Evolutionary conservation across 1,140 invertebrate species (phyloP).

Genomic region (Brachionus manjavacas): DNA sequence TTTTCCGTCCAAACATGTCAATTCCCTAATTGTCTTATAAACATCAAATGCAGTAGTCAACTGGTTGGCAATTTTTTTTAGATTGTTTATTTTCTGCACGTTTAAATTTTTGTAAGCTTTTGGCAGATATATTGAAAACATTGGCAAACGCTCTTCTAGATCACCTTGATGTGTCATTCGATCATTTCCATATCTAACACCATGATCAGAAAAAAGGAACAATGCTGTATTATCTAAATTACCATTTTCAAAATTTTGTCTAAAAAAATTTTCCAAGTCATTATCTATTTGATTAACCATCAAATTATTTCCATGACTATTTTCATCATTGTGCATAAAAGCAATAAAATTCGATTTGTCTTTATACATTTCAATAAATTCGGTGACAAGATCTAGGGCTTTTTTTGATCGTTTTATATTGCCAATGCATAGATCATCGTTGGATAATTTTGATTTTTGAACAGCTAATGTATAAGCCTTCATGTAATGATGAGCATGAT

Average conservation of each 20-base stretch:
- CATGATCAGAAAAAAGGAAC: conserved; percentile 81
- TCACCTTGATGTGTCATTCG: conserved; percentile 79
- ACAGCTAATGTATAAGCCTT: not conserved
- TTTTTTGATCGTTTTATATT: conserved; percentile 70
- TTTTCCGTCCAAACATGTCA: not conserved
- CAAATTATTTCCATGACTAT: conserved; percentile 80
- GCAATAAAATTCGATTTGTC: conserved; percentile 73
- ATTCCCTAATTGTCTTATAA: not conserved
- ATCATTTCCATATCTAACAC: conserved; percentile 67
- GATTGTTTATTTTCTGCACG: conserved; percentile 64
- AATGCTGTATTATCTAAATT: conserved; percentile 72
- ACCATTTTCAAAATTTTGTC: conserved; percentile 54
- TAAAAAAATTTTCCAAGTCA: conserved; percentile 66
- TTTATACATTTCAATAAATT: conserved; percentile 64
- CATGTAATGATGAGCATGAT: not conserved
- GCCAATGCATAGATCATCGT: conserved; percentile 66
- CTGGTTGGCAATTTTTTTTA: conserved; percentile 51
- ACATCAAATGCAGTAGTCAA: not conserved
- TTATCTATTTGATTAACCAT: conserved; percentile 70
- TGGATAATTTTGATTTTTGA: not conserved
- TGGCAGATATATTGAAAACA: conserved; percentile 74
- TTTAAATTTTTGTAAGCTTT: conserved; percentile 59
- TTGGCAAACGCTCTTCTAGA: conserved; percentile 75
- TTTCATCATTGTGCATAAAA: conserved; percentile 71
- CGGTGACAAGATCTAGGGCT: conserved; percentile 65